Conservation (phyloP, 1,140 invertebrate species). For the Druon quercuslanigerum region DNA sequence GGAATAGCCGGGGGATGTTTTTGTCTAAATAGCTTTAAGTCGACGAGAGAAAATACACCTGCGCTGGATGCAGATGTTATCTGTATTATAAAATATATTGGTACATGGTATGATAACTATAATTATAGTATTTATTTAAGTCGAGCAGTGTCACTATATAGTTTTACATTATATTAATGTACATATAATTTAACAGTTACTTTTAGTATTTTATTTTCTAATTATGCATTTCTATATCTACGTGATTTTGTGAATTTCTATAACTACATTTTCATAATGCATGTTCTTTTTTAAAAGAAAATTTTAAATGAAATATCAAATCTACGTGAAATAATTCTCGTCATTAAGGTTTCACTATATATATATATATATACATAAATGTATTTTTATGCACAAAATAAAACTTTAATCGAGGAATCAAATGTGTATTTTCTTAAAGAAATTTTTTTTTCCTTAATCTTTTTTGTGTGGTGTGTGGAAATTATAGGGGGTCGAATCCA, state of each 20-base stretch:
- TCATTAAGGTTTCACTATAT: background rate
- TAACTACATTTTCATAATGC: background rate
- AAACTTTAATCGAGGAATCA: background rate
- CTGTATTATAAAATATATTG: constrained; percentile 8
- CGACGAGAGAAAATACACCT: constrained; percentile 1
- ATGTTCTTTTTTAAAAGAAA: background rate
- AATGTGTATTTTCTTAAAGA: too few relatives aligned
- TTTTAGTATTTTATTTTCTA: background rate
- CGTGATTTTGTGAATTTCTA: background rate
- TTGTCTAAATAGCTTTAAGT: background rate
- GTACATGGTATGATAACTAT: background rate
- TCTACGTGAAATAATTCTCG: background rate
- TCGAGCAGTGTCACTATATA: background rate
- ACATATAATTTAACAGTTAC: background rate
- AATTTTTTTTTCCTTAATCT: background rate
- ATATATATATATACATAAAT: too few relatives aligned
- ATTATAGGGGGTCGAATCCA: too few relatives aligned
- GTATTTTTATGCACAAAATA: constrained; percentile 29
- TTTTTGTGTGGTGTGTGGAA: background rate
- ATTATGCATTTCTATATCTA: background rate
- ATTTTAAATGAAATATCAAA: background rate
- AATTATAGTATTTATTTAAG: constrained; percentile 4
- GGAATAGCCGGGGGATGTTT: background rate
- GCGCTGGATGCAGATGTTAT: background rate
- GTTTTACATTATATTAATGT: background rate